Evolutionary conservation across 1,140 invertebrate species (phyloP).

Genomic region (Homalodisca vitripennis): DNA sequence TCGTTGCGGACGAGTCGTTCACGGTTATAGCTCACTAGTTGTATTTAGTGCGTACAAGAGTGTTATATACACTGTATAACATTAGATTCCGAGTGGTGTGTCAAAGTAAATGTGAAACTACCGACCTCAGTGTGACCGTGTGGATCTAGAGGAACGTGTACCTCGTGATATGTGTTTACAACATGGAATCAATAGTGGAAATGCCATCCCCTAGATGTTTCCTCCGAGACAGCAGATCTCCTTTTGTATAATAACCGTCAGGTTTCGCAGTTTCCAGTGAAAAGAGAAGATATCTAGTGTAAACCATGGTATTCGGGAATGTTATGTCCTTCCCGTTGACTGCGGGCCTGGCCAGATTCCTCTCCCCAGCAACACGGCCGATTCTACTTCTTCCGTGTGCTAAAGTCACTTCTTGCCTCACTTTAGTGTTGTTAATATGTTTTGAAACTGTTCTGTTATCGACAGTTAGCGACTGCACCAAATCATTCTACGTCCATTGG

Average conservation of each 20-base stretch:
- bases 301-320: slow-evolving; percentile 31
- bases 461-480: slow-evolving; percentile 73
- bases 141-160: not conserved
- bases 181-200: slow-evolving; percentile 34
- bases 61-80: not conserved
- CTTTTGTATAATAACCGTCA: not conserved
- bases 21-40: slow-evolving; percentile 7
- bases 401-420: slow-evolving; percentile 59
- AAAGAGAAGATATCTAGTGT: not conserved
- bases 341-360: slow-evolving; percentile 27
- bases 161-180: slow-evolving; percentile 27
- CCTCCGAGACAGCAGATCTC: slow-evolving; percentile 1
- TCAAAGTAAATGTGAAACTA: not conserved
- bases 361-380: slow-evolving; percentile 33
- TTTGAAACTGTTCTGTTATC: slow-evolving; percentile 74
- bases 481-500: slow-evolving; percentile 83
- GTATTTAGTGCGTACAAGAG: slow-evolving; percentile 3
- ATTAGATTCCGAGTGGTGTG: not conserved
- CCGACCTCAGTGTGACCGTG: not conserved
- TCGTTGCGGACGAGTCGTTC: not conserved
- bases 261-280: slow-evolving; percentile 11
- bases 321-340: slow-evolving; percentile 28
- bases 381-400: slow-evolving; percentile 42
- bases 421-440: slow-evolving; percentile 69
- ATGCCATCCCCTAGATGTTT: slow-evolving; percentile 27